Base-by-base conservation (phyloP, 1,140 invertebrate genomes). In the Drosophila obscura region DNA sequence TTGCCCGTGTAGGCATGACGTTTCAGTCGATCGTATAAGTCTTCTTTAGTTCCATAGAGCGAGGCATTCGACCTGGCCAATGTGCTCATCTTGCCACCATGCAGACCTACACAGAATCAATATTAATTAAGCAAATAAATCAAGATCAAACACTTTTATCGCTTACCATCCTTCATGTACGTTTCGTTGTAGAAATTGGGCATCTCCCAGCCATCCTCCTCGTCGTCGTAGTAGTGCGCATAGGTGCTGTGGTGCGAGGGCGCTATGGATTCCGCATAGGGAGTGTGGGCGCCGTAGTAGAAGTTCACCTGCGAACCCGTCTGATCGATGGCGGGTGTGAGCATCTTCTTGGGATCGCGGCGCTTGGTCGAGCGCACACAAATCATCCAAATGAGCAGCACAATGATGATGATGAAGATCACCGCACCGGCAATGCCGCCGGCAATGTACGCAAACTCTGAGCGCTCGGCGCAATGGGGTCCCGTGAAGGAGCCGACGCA, bases 131-230 rank as follows among this genome's bases (percentile, higher is more conserved):
- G 1, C 5, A 28, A 9, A 15, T 43, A 5, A 48, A 4, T 3
- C n/a, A 41, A 2, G 15, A 3, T 39, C 1, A 24, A 35, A 2
- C 1, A 0, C 2, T 7, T 7, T 11, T 1, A 6, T 4, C 13
- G 43, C 83, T 97, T 93, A 92, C 96, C 96, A 93, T 97, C 96
- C 94, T 98, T 98, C 97, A 98, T 98, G 83, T 98, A 98, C 15
- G 97, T 98, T 93, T 98, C 97, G 92, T 98, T 98, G 92, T 98
- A 98, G 92, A 98, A 98, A 92, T 98, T 98, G 0, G 97, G 97
- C 97, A 98, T 98, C 90, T 98, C 97, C 97, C 97, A 98, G 11
- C 97, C 97, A 76, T 98, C 97, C 90, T 98, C 97, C 90, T 98
- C 97, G 87, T 97, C 96, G 91, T 97, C 96, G 81, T 98, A 98